Evolutionary conservation across 2,797 vertebrate species (phyloP), one percentile per base, ranked within the genome.

Genomic region (Bufotes viridis): DNA sequence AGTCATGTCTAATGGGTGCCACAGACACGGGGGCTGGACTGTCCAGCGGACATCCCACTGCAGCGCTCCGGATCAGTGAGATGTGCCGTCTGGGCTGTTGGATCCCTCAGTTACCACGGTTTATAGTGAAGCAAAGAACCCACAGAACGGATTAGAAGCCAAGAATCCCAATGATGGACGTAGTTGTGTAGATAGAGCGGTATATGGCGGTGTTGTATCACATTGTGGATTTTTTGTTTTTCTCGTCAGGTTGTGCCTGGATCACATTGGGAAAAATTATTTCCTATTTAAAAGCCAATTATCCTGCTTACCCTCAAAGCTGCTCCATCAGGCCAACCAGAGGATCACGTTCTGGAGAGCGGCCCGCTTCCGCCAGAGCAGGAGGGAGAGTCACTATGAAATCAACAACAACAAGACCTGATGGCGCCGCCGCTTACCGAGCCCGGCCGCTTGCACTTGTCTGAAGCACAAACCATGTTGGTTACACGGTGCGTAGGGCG

Each of bases 271-370:
- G 67, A 96, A 96, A 92, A 97, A 96, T 5, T 92, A 94, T 6
- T 61, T 93, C 57, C 90, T 91, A 69, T 91, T 99, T 63, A 92
- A 94, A 92, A 94, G 90, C 69, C 96, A 97, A 75, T 94, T 98
- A 80, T 92, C 93, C 13, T 92, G 94, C 74, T 94, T 99, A 89
- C 98, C 98, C 81, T 90, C 94, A 10, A 96, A 96, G 90, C 95
- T 99, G 0, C 90, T 95, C 72, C 94, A 94, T 61, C 93, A 95
- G 3, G 95, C 97, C 49, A 92, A 96, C 93, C 96, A 93, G 87
- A 97, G 96, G 91, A 96, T 96, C 87, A 95, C 93, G n/a, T 98
- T 97, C 93, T 99, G 97, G 96, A 94, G 95, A 90, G 94, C 95
- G 57, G 92, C 93, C 53, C 93, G 49, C 87, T 93, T 94, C 91